Evolutionary conservation across 1,140 invertebrate species (phyloP).

Genomic region (Papilio dardanus): DNA sequence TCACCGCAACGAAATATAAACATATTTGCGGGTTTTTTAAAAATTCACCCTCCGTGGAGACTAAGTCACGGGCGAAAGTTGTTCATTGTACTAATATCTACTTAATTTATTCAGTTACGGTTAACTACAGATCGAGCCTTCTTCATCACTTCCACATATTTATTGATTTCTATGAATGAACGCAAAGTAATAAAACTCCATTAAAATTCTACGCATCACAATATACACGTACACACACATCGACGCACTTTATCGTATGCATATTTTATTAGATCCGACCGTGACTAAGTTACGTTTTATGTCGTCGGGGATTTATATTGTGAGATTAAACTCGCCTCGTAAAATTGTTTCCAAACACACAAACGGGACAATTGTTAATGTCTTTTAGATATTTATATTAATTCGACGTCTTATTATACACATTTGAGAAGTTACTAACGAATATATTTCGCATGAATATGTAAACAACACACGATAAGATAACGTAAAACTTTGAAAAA

Average conservation of each 20-base stretch:
- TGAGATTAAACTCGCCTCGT: slow-evolving; percentile 12
- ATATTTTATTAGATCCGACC: slow-evolving; percentile 25
- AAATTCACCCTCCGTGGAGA: neutral
- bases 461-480: too few species aligned
- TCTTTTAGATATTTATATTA: slow-evolving; percentile 5
- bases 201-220: slow-evolving; percentile 2
- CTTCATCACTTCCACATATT: neutral
- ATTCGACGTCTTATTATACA: too few species aligned
- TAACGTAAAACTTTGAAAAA: too few species aligned
- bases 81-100: neutral
- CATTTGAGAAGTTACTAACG: too few species aligned
- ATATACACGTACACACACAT: neutral
- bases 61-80: neutral
- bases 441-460: too few species aligned
- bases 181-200: slow-evolving; percentile 12
- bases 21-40: neutral
- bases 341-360: slow-evolving; percentile 25
- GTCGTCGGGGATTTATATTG: slow-evolving; percentile 1
- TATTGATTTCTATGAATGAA: slow-evolving; percentile 26
- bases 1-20: too few species aligned
- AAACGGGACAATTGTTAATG: slow-evolving; percentile 19
- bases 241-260: neutral
- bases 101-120: neutral
- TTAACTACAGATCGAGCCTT: neutral
- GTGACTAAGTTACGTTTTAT: slow-evolving; percentile 22